Conservation (phyloP, 2,888 invertebrate species). For the Philereme vetulata region DNA sequence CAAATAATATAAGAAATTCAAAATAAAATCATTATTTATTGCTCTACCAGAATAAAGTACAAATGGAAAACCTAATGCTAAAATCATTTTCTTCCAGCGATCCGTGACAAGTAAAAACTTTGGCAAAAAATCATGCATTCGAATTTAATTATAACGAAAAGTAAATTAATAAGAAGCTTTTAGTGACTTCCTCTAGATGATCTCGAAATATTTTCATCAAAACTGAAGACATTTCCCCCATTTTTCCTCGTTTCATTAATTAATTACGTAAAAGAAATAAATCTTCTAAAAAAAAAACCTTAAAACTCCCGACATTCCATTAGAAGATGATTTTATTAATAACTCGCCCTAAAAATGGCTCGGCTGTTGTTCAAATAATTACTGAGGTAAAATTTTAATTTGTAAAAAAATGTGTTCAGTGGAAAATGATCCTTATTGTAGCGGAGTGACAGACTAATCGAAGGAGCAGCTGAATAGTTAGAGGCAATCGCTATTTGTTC, state of each 20-base stretch:
- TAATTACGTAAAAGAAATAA: constrained; percentile 38
- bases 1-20: too few species aligned
- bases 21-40: too few species aligned
- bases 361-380: constrained; percentile 59
- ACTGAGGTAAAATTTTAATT: constrained; percentile 47
- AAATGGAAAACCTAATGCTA: too few species aligned
- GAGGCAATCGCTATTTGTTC: too few species aligned
- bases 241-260: constrained; percentile 24
- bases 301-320: constrained; percentile 49
- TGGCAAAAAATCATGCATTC: too few species aligned
- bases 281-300: constrained; percentile 41
- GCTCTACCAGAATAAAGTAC: too few species aligned
- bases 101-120: too few species aligned
- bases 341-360: constrained; percentile 49
- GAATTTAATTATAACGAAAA: too few species aligned
- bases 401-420: constrained; percentile 18
- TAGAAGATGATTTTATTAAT: constrained; percentile 67
- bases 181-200: background rate
- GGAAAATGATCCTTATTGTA: constrained; percentile 15
- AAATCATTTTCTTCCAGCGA: too few species aligned
- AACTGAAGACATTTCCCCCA: constrained; percentile 11
- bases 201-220: background rate
- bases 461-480: background rate
- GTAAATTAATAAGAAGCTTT: background rate
- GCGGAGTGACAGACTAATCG: constrained; percentile 4